Percentiles rank a stretch among this genome's conserved stretches.
phyloP scores from a whole-genome alignment of 2,113 vertebrate species.

The Nesogale talazaci region DNA sequence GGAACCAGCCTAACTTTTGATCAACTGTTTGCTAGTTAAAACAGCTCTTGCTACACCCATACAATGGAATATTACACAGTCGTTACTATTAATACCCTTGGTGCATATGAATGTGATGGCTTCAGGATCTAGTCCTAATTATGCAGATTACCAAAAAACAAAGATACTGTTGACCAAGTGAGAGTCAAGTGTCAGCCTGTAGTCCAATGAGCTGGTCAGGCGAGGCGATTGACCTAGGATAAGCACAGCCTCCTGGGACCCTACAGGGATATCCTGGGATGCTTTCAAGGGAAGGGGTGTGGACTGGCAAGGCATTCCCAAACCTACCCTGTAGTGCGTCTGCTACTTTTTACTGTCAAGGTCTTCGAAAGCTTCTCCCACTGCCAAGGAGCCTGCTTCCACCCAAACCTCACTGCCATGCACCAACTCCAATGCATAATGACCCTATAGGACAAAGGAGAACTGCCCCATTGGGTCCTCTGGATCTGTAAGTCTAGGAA shows the following conservation, averaged over 20 bases:
- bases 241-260: neutral
- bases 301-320: neutral
- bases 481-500: too few species aligned
- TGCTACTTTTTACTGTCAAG: neutral
- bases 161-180: slow-evolving; percentile 6
- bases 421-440: too few species aligned
- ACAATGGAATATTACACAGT: neutral
- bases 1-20: neutral
- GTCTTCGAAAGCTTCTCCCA: neutral
- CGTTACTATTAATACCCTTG: neutral
- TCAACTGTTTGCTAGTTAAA: neutral
- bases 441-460: too few species aligned
- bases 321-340: neutral
- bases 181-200: neutral
- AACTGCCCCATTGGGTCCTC: too few species aligned
- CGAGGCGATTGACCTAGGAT: neutral
- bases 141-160: neutral
- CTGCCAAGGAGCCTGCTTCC: neutral
- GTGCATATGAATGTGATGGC: neutral
- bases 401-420: neutral
- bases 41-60: neutral
- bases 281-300: neutral
- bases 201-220: neutral
- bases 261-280: neutral
- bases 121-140: neutral